These are phyloP conservation scores for Dasypogon diadema DNA, from an alignment of 2,888 invertebrate genomes.

Conservation along the genomic window DNA sequence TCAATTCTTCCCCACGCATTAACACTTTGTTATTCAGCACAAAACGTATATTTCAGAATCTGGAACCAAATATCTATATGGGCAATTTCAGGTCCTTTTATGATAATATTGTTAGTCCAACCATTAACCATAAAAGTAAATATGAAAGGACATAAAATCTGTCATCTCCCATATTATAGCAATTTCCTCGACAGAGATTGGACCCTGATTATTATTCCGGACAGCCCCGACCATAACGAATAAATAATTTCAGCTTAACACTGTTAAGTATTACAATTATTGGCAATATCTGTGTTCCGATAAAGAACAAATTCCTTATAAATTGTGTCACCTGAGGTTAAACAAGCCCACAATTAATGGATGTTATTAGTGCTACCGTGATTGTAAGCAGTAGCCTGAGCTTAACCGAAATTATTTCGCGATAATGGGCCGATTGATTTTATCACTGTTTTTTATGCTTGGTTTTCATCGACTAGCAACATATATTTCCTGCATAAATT, in stretches of 20 bases:
- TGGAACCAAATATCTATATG: no score
- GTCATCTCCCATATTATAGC: not conserved
- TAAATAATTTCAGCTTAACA: not conserved
- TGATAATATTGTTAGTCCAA: no score
- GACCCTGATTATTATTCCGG: no score
- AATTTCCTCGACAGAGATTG: no score
- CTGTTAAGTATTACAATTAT: not conserved
- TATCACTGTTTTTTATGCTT: conserved; percentile 2
- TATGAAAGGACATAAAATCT: not conserved
- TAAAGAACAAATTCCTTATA: no score
- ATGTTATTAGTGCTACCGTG: not conserved
- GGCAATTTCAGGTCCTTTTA: not conserved
- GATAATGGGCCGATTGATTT: conserved; percentile 19
- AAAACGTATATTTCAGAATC: no score
- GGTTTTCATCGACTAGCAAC: not conserved
- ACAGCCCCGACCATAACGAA: no score
- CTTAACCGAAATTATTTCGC: conserved; percentile 5
- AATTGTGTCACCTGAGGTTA: no score
- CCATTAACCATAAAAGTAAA: not conserved
- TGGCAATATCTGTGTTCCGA: not conserved
- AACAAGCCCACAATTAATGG: no score
- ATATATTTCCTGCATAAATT: not conserved
- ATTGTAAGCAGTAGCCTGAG: not conserved
- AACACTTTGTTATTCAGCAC: no score
- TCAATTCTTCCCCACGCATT: no score